Evolutionary conservation across 2,888 invertebrate species (phyloP), one percentile per base, ranked within the genome.

Genomic region (Parelbella ahira): DNA sequence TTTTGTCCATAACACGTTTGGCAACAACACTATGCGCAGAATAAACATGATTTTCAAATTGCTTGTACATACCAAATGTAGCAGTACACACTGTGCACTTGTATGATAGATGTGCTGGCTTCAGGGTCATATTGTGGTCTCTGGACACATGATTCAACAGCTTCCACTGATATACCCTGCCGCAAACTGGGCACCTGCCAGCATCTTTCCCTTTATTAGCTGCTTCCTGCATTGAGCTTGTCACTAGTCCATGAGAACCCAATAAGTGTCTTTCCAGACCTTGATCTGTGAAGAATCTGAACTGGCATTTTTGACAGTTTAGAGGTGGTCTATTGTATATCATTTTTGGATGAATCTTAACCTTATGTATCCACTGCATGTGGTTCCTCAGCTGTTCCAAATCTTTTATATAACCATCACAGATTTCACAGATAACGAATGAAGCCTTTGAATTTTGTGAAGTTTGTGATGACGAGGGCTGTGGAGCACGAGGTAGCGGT

Each of bases 291-390:
- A 98, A 99, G 89, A 98, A 99, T 64, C 97, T 68, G 77, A 95
- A 96, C 83, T 97, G 96, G 84, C 98, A 98, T 78, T 97, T 97
- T 82, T 97, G 97, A 80, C 98, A 98, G 87, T 96, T 97, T 54
- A 98, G 89, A 37, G 97, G 97, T 52, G 98, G 97, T 80, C 94
- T 90, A 79, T 96, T 97, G 80, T 96, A 96, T 60, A 97, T 96
- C 96, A 97, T 97, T 87, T 97, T 97, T 44, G 97, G 97, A 89
- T 97, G 97, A 68, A 97, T 97, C 80, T 97, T 97, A 49, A 97
- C 96, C 90, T 97, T 97, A 79, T 98, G 98, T 74, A 97, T 97
- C 95, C 97, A 97, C 72, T 97, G 97, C 96, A 98, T 97, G 73
- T 98, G 98, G 77, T 97, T 97, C 55, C 97, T 90, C 56, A 98